A percentile compares a stretch with the other conserved stretches of the same genome.
Evolutionary conservation across 2,797 vertebrate species (phyloP).

Genomic region (Spinus olivaceus): DNA sequence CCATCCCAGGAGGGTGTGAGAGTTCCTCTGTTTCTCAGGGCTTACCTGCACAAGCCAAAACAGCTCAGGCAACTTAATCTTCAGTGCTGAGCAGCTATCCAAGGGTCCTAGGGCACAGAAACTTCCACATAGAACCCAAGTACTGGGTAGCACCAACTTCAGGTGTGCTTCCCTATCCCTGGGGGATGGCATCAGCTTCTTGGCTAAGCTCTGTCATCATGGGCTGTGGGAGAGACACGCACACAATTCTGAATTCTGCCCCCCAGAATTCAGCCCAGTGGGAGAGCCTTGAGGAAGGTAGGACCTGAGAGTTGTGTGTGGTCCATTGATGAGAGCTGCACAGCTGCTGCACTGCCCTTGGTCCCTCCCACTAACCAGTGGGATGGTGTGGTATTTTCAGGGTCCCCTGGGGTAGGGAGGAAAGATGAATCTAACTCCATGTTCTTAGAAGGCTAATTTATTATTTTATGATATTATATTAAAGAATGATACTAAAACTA

Average conservation of each 20-base stretch:
- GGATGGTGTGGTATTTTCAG: background rate
- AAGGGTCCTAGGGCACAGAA: background rate
- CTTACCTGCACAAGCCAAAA: background rate
- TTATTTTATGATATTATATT: background rate
- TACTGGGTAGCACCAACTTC: background rate
- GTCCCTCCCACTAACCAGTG: background rate
- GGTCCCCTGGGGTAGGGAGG: background rate
- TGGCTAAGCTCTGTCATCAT: background rate
- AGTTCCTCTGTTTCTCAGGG: background rate
- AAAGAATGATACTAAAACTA: background rate
- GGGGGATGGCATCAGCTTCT: background rate
- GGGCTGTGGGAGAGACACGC: background rate
- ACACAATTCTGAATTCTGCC: background rate
- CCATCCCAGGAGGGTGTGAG: background rate
- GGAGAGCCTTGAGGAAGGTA: background rate
- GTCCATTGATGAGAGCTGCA: rapidly evolving
- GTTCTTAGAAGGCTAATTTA: background rate
- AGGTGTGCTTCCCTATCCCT: background rate
- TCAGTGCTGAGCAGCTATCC: background rate
- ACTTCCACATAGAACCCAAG: rapidly evolving
- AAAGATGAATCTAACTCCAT: background rate
- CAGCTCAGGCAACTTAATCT: background rate
- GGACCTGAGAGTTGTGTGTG: background rate
- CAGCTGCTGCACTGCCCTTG: background rate
- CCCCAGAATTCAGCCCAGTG: background rate